These are phyloP conservation scores for Drosophila yooni DNA, from an alignment of 2,888 invertebrate genomes.

Conservation along the genomic window DNA sequence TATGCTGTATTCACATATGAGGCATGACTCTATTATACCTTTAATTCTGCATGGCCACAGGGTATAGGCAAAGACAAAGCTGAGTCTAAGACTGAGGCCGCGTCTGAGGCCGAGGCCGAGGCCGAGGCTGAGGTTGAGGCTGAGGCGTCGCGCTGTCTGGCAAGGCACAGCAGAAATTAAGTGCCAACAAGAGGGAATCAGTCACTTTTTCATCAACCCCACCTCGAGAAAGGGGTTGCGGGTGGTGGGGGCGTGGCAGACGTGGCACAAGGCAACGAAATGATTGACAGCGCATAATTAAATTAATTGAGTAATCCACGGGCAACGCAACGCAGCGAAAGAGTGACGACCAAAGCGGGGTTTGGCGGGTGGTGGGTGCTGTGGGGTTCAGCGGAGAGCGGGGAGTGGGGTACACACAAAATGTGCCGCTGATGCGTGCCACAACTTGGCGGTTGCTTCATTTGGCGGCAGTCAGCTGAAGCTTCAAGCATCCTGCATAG, in stretches of 20 bases:
- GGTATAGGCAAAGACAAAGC: constrained; percentile 31
- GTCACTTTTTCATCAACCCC: constrained; percentile 49
- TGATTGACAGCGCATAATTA: constrained; percentile 86
- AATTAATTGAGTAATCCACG: constrained; percentile 86
- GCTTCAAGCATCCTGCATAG: constrained; percentile 25
- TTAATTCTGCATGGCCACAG: neutral
- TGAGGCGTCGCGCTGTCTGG: constrained; percentile 49
- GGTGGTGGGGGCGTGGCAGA: constrained; percentile 5
- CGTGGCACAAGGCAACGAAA: constrained; percentile 77
- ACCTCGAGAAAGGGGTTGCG: constrained; percentile 8
- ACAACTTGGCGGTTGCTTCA: constrained; percentile 66
- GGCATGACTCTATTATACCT: neutral
- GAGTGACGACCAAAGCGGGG: neutral
- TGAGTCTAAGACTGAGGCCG: constrained; percentile 19
- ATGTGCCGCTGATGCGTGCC: constrained; percentile 69
- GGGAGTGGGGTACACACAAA: constrained; percentile 29
- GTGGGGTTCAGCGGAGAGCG: neutral
- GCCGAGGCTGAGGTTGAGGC: constrained; percentile 6
- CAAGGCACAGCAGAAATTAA: constrained; percentile 77
- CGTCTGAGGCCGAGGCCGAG: constrained; percentile 2
- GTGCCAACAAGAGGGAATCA: constrained; percentile 81
- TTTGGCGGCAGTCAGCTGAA: constrained; percentile 34
- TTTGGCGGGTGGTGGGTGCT: neutral
- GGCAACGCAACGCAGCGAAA: constrained; percentile 53
- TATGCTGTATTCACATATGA: neutral